Percentiles rank a stretch among this genome's conserved stretches.
Conservation (phyloP, 2,888 invertebrate species). For the Xestia sexstrigata region DNA sequence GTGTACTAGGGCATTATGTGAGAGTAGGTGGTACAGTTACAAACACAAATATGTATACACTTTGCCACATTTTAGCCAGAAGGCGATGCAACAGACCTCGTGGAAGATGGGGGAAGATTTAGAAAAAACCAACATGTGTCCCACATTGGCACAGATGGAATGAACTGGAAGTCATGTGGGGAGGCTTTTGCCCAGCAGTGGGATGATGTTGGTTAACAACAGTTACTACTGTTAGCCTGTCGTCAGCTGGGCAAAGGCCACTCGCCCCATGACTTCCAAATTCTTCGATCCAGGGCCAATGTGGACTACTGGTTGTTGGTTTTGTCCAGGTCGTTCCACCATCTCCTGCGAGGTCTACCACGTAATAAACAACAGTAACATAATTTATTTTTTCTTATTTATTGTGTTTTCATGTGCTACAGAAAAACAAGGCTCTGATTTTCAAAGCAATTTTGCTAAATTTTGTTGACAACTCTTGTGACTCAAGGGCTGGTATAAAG, state of each 20-base stretch:
- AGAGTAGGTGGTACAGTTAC: background rate
- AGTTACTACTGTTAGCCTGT: too few relatives aligned
- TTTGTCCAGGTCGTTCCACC: too few relatives aligned
- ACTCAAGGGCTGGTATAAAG: background rate
- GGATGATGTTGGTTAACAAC: background rate
- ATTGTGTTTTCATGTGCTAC: background rate
- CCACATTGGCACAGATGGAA: background rate
- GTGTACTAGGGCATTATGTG: conserved; percentile 1
- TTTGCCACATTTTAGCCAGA: background rate
- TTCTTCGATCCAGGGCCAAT: too few relatives aligned
- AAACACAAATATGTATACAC: background rate
- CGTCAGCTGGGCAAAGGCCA: too few relatives aligned
- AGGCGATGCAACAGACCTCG: background rate
- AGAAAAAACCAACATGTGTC: background rate
- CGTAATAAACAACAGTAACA: background rate
- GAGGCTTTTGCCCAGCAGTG: background rate
- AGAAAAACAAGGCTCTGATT: background rate
- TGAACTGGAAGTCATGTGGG: background rate
- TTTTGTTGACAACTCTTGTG: too few relatives aligned
- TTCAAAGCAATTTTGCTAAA: background rate
- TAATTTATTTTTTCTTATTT: background rate
- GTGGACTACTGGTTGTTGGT: too few relatives aligned
- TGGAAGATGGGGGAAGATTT: background rate
- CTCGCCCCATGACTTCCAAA: too few relatives aligned
- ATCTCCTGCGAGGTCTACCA: too few relatives aligned